A percentile compares a stretch with the other conserved stretches of the same genome.
Conservation (phyloP, 2,797 vertebrate species). For the Leucoraja ocellata region DNA sequence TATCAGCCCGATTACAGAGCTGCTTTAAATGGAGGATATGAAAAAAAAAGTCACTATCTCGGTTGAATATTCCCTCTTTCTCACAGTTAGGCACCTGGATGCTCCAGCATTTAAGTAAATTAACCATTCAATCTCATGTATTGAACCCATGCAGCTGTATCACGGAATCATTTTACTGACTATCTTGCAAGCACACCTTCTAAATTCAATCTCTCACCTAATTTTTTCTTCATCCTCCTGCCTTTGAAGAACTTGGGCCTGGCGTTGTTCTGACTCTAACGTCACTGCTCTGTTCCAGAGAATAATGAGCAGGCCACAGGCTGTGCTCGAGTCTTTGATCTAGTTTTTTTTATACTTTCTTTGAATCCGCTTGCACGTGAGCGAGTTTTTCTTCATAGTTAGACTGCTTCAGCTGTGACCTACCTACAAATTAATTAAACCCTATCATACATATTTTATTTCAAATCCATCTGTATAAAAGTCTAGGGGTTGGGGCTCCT, state of each 20-base stretch:
- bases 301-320: constrained; percentile 4
- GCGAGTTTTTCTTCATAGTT: background rate
- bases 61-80: background rate
- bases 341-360: background rate
- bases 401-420: background rate
- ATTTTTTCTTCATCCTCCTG: background rate
- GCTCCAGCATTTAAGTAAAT: background rate
- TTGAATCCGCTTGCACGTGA: background rate
- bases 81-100: background rate
- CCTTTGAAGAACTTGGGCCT: constrained; percentile 14
- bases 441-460: background rate
- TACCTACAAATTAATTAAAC: background rate
- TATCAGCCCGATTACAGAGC: background rate
- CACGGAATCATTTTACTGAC: background rate
- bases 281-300: background rate
- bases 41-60: background rate
- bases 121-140: background rate
- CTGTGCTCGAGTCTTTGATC: constrained; percentile 1
- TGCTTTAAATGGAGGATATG: background rate
- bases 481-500: background rate
- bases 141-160: background rate
- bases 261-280: background rate
- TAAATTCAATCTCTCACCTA: constrained; percentile 5
- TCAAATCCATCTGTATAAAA: background rate
- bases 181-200: background rate